Evolutionary conservation across 2,113 vertebrate species (phyloP).

Genomic region (Microcebus murinus): DNA sequence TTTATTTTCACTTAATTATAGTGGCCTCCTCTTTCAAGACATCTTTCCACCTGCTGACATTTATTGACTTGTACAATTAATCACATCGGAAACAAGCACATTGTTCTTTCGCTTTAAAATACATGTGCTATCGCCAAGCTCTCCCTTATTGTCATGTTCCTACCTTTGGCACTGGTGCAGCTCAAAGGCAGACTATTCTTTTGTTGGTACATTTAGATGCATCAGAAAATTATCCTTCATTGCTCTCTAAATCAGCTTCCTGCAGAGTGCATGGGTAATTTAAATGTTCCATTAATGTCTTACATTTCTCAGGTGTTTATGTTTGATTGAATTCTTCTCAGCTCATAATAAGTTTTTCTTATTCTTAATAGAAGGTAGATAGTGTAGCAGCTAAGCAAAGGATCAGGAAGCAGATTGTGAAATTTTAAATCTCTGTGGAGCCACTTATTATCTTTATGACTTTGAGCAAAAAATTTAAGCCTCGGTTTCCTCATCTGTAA

Average conservation of each 20-base stretch:
- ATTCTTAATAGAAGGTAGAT: background rate
- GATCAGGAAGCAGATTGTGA: background rate
- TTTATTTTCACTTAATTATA: conserved; percentile 20
- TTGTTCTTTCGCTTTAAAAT: conserved; percentile 8
- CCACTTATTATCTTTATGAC: background rate
- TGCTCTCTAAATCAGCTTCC: conserved; percentile 22
- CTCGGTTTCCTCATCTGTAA: background rate
- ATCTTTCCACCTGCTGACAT: conserved; percentile 4
- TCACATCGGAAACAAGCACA: conserved; percentile 10
- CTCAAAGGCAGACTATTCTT: background rate
- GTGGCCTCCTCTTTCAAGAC: background rate
- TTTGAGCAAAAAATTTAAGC: background rate
- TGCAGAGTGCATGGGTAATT: background rate
- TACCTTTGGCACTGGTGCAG: background rate
- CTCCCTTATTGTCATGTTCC: background rate
- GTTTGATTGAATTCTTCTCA: background rate
- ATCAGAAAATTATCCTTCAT: conserved; percentile 21
- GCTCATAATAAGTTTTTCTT: background rate
- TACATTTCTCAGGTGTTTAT: background rate
- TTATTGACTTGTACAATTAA: conserved; percentile 6
- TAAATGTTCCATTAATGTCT: conserved; percentile 46
- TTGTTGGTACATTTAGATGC: background rate
- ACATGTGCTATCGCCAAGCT: background rate
- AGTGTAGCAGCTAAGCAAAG: background rate
- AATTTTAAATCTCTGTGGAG: background rate